A percentile compares a stretch with the other conserved stretches of the same genome.
Evolutionary conservation across 2,113 vertebrate species (phyloP).

Genomic region (Pagrus major): DNA sequence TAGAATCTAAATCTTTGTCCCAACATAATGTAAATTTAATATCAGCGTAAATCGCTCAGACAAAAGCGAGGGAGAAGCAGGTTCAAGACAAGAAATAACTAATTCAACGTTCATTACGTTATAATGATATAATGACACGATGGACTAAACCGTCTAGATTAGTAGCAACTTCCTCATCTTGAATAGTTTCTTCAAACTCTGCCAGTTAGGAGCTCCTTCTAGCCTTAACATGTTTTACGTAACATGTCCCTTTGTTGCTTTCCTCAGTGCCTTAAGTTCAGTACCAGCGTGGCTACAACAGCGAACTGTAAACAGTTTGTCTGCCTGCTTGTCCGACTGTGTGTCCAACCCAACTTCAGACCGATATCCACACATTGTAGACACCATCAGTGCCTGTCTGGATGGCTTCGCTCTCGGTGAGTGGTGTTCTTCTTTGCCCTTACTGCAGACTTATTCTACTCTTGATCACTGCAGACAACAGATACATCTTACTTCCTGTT

Average conservation of each 20-base stretch:
- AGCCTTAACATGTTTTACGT: neutral
- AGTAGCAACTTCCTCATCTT: neutral
- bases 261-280: slow-evolving; percentile 85
- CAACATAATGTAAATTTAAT: no score
- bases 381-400: slow-evolving; percentile 89
- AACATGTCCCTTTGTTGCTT: neutral
- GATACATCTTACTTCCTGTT: neutral
- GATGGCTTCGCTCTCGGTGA: slow-evolving; percentile 91
- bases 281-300: slow-evolving; percentile 83
- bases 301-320: slow-evolving; percentile 80
- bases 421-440: neutral
- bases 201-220: neutral
- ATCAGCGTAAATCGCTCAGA: no score
- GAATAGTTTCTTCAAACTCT: neutral
- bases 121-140: no score
- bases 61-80: no score
- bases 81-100: no score
- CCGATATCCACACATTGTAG: slow-evolving; percentile 83
- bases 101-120: no score
- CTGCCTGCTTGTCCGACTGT: slow-evolving; percentile 83
- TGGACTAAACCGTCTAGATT: neutral
- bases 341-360: slow-evolving; percentile 80
- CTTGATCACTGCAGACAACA: neutral
- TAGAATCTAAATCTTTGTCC: no score
- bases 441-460: neutral